Evolutionary conservation across 2,888 invertebrate genomes (phyloP), one percentile per base, ranked within the genome.

Genomic region (Heliconius sara): DNA sequence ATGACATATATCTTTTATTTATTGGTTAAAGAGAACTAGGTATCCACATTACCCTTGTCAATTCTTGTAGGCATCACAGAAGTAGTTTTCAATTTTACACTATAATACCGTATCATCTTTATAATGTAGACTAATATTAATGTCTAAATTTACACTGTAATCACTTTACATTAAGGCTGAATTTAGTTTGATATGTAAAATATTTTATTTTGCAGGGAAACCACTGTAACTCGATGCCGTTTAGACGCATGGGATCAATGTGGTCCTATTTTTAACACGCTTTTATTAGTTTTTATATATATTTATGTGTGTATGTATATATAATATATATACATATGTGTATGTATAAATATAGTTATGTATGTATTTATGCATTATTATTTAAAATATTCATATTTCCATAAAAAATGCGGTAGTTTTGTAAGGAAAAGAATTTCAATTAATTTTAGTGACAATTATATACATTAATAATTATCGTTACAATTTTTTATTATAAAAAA

Each of bases 201-300:
- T 82, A 79, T 78, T 84, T 82, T 81, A 81, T 82, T 84, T 84
- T 81, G 74, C 77, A 65, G 79, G 77, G 84, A 88, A 90, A 92
- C 92, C 92, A 81, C 92, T 91, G 92, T 91, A 92, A 92, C 85
- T 86, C 82, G 88, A 92, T 85, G 86, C 89, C 85, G 84, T 83
- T 78, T 77, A 81, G 82, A 80, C 78, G 83, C 82, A 83, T 83
- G 83, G 81, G 83, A 85, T 82, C 83, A 79, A 81, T 82, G 83
- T 82, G 82, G 80, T 80, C 78, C 80, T 77, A 81, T 82, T 80
- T 82, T 80, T 76, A 76, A 71, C 66, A 68, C n/a, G 68, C 16
- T 12, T 63, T 65, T 75, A 60, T 63, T 65, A 43, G n/a, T 73
- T 43, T 39, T 39, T 25, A 65, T 60, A 60, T 71, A 22, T 67